phyloP scores from a whole-genome alignment of 1,140 invertebrate genomes.

The Heliconius congener region DNA sequence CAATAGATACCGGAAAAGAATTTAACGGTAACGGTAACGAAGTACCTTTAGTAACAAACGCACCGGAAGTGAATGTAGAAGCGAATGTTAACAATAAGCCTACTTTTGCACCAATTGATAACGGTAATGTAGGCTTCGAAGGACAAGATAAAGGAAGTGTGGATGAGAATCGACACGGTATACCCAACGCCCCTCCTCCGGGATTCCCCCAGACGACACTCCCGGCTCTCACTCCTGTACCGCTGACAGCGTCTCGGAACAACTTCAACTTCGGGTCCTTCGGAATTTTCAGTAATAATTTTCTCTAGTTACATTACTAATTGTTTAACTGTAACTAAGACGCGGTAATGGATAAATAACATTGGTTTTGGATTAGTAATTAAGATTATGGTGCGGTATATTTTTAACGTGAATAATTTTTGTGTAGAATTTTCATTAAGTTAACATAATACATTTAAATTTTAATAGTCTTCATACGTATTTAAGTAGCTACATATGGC shows the following conservation, averaged over 20 bases:
- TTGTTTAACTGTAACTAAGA: slow-evolving; percentile 11
- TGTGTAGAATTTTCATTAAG: not conserved
- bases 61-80: not conserved
- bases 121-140: not conserved
- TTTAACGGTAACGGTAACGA: not conserved
- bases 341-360: slow-evolving; percentile 9
- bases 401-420: not conserved
- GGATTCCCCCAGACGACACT: slow-evolving; percentile 29
- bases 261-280: slow-evolving; percentile 53
- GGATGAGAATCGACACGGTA: slow-evolving; percentile 6
- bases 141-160: not conserved
- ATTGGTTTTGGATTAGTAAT: slow-evolving; percentile 5
- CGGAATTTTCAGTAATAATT: slow-evolving; percentile 59
- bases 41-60: not conserved
- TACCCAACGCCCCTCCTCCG: slow-evolving; percentile 9
- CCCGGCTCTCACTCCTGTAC: slow-evolving; percentile 49
- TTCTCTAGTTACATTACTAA: slow-evolving; percentile 20
- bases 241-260: slow-evolving; percentile 45
- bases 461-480: not conserved
- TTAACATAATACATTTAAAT: not conserved
- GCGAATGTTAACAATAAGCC: not conserved
- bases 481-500: too few relatives aligned
- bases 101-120: slow-evolving; percentile 12
- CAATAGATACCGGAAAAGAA: not conserved
- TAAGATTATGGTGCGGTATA: not conserved